These are phyloP conservation scores for Iselma pallidipennis DNA, from an alignment of 2,888 invertebrate genomes.

Conservation along the genomic window DNA sequence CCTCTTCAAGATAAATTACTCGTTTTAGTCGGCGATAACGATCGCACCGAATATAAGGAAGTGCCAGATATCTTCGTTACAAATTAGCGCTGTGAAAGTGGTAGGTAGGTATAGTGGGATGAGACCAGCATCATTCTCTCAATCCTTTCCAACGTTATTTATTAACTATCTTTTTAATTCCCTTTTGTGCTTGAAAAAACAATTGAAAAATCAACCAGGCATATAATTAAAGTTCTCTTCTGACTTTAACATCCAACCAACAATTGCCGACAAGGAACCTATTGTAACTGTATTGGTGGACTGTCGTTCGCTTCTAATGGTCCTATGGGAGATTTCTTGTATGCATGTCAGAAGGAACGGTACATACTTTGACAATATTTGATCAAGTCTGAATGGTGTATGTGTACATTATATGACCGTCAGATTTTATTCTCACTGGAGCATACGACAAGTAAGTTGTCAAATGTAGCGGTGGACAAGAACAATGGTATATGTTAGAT, in stretches of 20 bases:
- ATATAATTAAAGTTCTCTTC: conserved; percentile 25
- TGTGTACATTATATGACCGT: conserved; percentile 26
- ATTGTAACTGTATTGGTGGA: neutral
- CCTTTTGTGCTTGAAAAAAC: conserved; percentile 17
- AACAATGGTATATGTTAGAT: neutral
- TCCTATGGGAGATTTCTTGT: conserved; percentile 17
- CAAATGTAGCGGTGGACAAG: no score
- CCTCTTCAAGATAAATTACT: conserved; percentile 53
- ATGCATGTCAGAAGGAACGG: conserved; percentile 24
- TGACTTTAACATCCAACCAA: conserved; percentile 2
- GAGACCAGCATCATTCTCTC: no score
- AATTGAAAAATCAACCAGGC: conserved; percentile 22
- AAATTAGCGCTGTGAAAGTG: conserved; percentile 43
- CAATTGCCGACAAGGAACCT: conserved; percentile 5
- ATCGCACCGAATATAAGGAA: conserved; percentile 51
- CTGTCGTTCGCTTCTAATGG: conserved; percentile 20
- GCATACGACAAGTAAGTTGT: conserved; percentile 19
- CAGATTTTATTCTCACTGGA: conserved; percentile 17
- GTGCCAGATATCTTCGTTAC: conserved; percentile 49
- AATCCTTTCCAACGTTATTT: conserved; percentile 26
- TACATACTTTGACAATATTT: conserved; percentile 31
- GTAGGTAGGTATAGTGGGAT: conserved; percentile 20
- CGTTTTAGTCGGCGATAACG: conserved; percentile 52
- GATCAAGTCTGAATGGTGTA: conserved; percentile 28
- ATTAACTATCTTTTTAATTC: conserved; percentile 28